Percentiles rank a stretch among this genome's conserved stretches.
Evolutionary conservation across 2,888 invertebrate species (phyloP).

Genomic region (Emmelina monodactyla): DNA sequence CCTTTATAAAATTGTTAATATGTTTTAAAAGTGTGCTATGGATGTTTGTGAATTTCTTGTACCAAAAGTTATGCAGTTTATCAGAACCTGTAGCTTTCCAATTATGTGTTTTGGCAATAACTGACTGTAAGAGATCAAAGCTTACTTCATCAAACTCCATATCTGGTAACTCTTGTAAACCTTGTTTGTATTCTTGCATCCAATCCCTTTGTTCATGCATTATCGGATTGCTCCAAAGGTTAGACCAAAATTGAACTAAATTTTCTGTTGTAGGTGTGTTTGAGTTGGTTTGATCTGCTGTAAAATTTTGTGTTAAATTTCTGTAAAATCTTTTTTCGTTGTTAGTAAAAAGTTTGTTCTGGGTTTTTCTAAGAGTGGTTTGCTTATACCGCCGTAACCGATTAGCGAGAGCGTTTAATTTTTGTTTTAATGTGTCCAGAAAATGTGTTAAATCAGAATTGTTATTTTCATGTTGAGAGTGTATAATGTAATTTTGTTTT

Average conservation of each 20-base stretch:
- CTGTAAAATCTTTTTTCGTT: not conserved
- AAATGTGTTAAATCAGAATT: not conserved
- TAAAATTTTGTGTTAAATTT: not conserved
- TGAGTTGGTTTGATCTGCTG: not conserved
- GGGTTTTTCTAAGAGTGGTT: not conserved
- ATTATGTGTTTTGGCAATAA: no score
- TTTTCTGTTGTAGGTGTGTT: not conserved
- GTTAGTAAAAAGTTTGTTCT: not conserved
- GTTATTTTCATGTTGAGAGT: conserved; percentile 1
- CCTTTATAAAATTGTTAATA: no score
- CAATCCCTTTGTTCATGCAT: not conserved
- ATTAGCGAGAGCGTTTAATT: not conserved
- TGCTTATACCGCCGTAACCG: not conserved
- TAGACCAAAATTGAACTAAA: not conserved
- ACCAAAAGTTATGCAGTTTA: no score
- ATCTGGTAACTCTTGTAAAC: not conserved
- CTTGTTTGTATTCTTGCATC: not conserved
- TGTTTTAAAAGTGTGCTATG: no score
- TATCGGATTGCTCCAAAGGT: not conserved
- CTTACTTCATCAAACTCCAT: no score
- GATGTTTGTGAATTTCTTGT: no score
- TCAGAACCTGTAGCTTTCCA: no score
- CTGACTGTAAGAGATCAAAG: no score
- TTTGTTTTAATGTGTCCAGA: conserved; percentile 4
- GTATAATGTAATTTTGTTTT: conserved; percentile 1